These are phyloP conservation scores for Gadus chalcogrammus DNA, from an alignment of 2,113 vertebrate species.

Conservation along the genomic window DNA sequence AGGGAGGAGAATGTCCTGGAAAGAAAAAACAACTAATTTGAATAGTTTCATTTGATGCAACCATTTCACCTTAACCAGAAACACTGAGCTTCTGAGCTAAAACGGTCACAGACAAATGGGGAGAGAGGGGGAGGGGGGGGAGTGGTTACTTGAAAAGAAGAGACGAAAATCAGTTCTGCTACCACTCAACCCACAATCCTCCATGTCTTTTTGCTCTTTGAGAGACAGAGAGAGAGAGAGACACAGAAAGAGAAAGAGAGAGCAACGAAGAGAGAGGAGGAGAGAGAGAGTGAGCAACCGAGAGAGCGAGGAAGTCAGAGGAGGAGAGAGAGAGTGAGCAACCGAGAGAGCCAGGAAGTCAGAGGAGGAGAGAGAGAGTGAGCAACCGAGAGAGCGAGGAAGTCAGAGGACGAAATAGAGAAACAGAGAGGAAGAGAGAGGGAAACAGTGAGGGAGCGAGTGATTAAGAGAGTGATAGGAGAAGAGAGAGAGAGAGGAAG, in stretches of 20 bases:
- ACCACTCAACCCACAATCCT: too few species aligned
- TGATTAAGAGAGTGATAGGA: background rate
- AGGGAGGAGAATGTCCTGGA: slow-evolving; percentile 47
- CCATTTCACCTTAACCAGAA: slow-evolving; percentile 60
- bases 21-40: slow-evolving; percentile 49
- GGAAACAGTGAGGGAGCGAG: background rate
- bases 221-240: too few species aligned
- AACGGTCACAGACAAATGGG: slow-evolving; percentile 34
- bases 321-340: background rate
- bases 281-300: too few species aligned
- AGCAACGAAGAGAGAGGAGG: too few species aligned
- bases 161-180: too few species aligned
- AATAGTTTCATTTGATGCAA: slow-evolving; percentile 56
- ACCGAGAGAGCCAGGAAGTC: background rate
- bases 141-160: too few species aligned
- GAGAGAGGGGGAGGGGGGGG: background rate
- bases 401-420: background rate
- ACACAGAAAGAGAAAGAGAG: too few species aligned
- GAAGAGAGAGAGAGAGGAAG: background rate
- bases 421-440: background rate
- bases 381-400: background rate
- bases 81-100: slow-evolving; percentile 43
- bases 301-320: background rate
- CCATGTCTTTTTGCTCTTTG: too few species aligned
- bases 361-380: background rate